Evolutionary conservation across 1,140 invertebrate genomes (phyloP).

Genomic region (Papilio aristodemus): DNA sequence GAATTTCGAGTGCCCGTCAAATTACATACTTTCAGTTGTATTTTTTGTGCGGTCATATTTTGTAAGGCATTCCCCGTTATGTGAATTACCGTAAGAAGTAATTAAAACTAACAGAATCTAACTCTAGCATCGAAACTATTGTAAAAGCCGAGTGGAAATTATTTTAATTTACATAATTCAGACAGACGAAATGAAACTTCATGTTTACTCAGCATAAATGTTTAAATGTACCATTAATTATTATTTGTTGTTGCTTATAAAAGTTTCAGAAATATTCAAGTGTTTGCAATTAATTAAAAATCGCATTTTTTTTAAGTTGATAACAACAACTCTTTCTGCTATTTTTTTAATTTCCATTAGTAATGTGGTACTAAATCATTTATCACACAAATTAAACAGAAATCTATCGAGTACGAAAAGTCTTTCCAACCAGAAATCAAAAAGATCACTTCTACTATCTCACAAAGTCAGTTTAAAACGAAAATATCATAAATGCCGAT

Average conservation of each 20-base stretch:
- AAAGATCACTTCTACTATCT: no score
- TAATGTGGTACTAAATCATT: not conserved
- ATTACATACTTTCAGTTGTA: slow-evolving; percentile 39
- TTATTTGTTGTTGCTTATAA: no score
- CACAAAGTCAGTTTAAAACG: no score
- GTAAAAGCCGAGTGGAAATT: not conserved
- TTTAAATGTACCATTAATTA: not conserved
- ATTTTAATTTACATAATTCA: not conserved
- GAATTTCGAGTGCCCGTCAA: slow-evolving; percentile 41
- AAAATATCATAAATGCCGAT: no score
- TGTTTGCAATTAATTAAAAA: not conserved
- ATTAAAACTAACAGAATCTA: slow-evolving; percentile 31
- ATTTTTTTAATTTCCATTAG: no score
- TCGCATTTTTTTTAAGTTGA: no score
- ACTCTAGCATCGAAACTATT: slow-evolving; percentile 9
- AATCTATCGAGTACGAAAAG: no score
- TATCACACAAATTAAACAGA: no score
- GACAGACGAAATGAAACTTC: not conserved
- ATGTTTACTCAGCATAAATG: not conserved
- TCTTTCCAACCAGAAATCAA: no score
- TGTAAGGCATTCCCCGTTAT: slow-evolving; percentile 39
- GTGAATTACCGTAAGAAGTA: slow-evolving; percentile 38
- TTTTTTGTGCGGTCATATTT: slow-evolving; percentile 37
- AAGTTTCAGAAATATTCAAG: not conserved
- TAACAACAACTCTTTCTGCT: no score